These are phyloP conservation scores for Ceratina japonica DNA, from an alignment of 1,140 invertebrate species.

Conservation along the genomic window DNA sequence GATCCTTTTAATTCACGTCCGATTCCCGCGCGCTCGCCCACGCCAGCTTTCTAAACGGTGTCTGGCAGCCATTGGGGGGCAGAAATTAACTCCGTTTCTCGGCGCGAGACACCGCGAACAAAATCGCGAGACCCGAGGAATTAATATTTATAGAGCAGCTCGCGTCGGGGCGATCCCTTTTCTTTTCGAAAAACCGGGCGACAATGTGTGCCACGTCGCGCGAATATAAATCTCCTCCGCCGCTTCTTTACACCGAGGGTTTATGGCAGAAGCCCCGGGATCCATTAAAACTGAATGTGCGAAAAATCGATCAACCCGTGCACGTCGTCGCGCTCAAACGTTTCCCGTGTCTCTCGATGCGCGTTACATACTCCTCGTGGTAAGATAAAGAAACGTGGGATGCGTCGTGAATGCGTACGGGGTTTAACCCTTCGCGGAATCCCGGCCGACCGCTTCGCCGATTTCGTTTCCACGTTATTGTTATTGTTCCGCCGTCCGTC, in stretches of 20 bases:
- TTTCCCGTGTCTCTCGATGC: no score
- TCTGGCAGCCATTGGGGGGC: background rate
- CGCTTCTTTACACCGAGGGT: slow-evolving; percentile 25
- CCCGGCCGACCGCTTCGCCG: background rate
- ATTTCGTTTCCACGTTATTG: slow-evolving; percentile 12
- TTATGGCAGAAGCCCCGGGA: background rate
- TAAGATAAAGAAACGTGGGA: slow-evolving; percentile 17
- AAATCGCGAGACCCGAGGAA: slow-evolving; percentile 29
- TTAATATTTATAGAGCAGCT: slow-evolving; percentile 54
- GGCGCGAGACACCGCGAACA: slow-evolving; percentile 16
- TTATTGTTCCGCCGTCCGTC: background rate
- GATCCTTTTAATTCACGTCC: no score
- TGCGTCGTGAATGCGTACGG: slow-evolving; percentile 12
- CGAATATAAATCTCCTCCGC: slow-evolving; percentile 25
- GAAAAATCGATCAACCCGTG: slow-evolving; percentile 47
- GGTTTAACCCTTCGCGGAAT: background rate
- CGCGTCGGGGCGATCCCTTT: slow-evolving; percentile 23
- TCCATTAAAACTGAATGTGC: slow-evolving; percentile 46
- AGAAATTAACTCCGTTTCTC: slow-evolving; percentile 50
- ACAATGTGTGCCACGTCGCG: slow-evolving; percentile 39
- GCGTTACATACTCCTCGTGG: no score
- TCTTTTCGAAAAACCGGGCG: slow-evolving; percentile 35
- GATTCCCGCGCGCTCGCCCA: slow-evolving; percentile 1
- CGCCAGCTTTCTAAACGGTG: slow-evolving; percentile 12
- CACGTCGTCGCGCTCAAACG: background rate